These are phyloP conservation scores for Drosophila nigromelanica DNA, from an alignment of 1,140 invertebrate genomes.

Conservation along the genomic window DNA sequence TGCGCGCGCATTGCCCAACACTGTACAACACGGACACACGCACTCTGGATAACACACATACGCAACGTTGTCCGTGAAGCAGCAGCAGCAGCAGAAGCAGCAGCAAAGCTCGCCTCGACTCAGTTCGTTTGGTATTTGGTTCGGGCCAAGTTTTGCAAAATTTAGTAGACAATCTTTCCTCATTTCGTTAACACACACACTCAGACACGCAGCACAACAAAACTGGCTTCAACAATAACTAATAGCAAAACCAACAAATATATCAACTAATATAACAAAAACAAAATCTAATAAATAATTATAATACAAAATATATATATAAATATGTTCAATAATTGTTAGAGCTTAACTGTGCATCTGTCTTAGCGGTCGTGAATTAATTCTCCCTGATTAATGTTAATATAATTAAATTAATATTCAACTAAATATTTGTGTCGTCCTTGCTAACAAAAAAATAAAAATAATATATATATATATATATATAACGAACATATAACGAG, in stretches of 20 bases:
- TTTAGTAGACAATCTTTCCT: slow-evolving; percentile 82
- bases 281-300: slow-evolving; percentile 14
- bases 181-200: slow-evolving; percentile 79
- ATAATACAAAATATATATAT: slow-evolving; percentile 9
- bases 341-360: slow-evolving; percentile 35
- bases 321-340: slow-evolving; percentile 4
- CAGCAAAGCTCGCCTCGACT: slow-evolving; percentile 49
- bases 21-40: slow-evolving; percentile 47
- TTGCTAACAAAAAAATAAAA: slow-evolving; percentile 16
- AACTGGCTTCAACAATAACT: slow-evolving; percentile 49
- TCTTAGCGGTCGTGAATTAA: slow-evolving; percentile 27
- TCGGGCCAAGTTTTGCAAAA: slow-evolving; percentile 62
- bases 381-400: neutral
- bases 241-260: slow-evolving; percentile 43
- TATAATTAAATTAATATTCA: slow-evolving; percentile 11
- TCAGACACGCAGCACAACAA: slow-evolving; percentile 59
- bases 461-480: slow-evolving; percentile 10
- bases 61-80: slow-evolving; percentile 54
- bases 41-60: slow-evolving; percentile 64
- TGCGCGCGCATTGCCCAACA: slow-evolving; percentile 75
- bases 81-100: slow-evolving; percentile 28
- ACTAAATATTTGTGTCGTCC: slow-evolving; percentile 7
- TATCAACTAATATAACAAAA: slow-evolving; percentile 39
- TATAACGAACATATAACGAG: slow-evolving; percentile 7
- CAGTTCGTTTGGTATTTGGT: slow-evolving; percentile 46